Base-by-base conservation (phyloP, 2,888 invertebrate species). In the Heliconius ethilla region DNA sequence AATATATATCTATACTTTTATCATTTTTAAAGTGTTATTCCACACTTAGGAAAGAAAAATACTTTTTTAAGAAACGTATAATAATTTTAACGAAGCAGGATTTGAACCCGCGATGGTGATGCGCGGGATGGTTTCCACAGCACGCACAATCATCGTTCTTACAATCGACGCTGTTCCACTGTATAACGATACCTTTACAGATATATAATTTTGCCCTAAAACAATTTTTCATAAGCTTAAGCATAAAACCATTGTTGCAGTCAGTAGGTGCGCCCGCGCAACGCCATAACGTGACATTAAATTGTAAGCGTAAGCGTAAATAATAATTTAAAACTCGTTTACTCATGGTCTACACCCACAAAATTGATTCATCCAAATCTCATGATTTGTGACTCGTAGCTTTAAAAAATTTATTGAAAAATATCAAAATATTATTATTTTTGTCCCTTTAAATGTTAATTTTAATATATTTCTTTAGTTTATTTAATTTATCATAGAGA, bases 291-390 rank as follows among this genome's bases (percentile, higher is more conserved):
- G 11, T 29, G n/a, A 59, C 9, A 33, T 37, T 59, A 72, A 29
- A 59, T 6, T 15, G 10, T 27, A 59, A 69, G 25, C 18, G 33
- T 66, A 66, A 40, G n/a, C 69, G 15, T 40, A 69, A 25, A 40
- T 72, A n/a, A 59, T n/a, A 37, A 59, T 59, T 59, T 18, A 70
- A 70, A 72, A 72, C 59, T 59, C 33, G 59, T 72, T 72, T 59
- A n/a, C 59, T 59, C 72, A 70, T n/a, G 33, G 72, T 72, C 25
- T 59, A 59, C 72, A 59, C 72, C 55, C 33, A 70, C 70, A 37
- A 22, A 55, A 59, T 59, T 72, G 33, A 59, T 59, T 59, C 55
- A 59, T 72, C 33, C 13, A 59, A n/a, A 59, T 33, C 7, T 25
- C 9, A 37, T 72, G 27, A 18, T 18, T 55, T 7, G 51, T 55